Evolutionary conservation across 2,888 invertebrate species (phyloP).

Genomic region (Harpalus rufipes): DNA sequence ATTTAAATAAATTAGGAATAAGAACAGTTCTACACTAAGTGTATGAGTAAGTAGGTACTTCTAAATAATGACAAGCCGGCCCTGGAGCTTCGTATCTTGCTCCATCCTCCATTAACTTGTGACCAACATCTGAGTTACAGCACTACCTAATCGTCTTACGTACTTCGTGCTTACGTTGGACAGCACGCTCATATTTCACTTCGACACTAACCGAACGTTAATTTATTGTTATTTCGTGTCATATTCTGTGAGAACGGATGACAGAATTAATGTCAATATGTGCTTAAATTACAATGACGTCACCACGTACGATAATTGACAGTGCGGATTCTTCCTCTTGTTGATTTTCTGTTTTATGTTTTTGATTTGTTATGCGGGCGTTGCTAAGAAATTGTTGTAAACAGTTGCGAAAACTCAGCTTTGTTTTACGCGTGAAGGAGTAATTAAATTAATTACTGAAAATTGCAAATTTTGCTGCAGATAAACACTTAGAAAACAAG

Average conservation of each 20-base stretch:
- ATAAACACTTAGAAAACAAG: conserved; percentile 45
- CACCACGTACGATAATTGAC: background rate
- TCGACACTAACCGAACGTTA: conserved; percentile 54
- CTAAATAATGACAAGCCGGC: background rate
- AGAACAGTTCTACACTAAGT: too few relatives aligned
- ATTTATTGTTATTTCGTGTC: conserved; percentile 59
- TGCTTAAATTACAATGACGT: conserved; percentile 62
- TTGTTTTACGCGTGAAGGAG: conserved; percentile 56
- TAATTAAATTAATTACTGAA: conserved; percentile 56
- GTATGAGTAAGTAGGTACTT: too few relatives aligned
- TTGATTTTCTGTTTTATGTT: background rate
- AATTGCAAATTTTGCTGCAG: conserved; percentile 52
- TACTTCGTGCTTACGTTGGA: conserved; percentile 16
- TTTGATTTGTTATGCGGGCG: conserved; percentile 44
- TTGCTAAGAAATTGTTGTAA: conserved; percentile 53
- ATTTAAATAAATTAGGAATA: too few relatives aligned
- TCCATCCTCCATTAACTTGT: conserved; percentile 47
- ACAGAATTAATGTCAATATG: conserved; percentile 66
- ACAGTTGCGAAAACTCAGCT: conserved; percentile 48
- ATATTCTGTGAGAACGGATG: conserved; percentile 63
- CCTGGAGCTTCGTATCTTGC: conserved; percentile 17
- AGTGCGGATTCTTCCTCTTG: background rate
- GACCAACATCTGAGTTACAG: conserved; percentile 23
- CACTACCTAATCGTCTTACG: conserved; percentile 45
- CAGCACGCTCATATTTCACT: conserved; percentile 37